phyloP scores from a whole-genome alignment of 2,797 vertebrate genomes.

The Lithobates sylvaticus region DNA sequence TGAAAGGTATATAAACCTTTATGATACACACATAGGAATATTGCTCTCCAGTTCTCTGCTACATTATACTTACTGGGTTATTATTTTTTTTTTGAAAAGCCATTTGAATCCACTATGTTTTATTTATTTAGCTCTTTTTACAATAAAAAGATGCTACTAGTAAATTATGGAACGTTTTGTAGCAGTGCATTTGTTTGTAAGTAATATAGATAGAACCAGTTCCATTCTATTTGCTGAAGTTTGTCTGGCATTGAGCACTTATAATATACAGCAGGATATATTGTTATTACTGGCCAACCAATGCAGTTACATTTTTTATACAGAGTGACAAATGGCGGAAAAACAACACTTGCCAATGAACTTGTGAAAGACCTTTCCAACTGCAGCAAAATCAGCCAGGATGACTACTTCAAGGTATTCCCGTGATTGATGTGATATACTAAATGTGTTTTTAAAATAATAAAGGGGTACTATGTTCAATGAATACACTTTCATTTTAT shows the following conservation, averaged over 20 bases:
- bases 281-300: background rate
- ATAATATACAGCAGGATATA: background rate
- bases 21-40: no score
- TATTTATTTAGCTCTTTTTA: background rate
- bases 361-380: slow-evolving; percentile 83
- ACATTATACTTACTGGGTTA: no score
- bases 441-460: background rate
- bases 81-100: background rate
- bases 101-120: background rate
- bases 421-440: background rate
- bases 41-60: background rate
- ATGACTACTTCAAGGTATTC: slow-evolving; percentile 92
- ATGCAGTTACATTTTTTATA: background rate
- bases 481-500: no score
- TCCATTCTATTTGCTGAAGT: background rate
- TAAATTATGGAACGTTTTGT: no score
- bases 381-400: slow-evolving; percentile 88
- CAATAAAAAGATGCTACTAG: no score
- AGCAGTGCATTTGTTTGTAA: no score
- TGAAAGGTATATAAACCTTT: background rate
- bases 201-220: no score
- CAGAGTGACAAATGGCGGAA: slow-evolving; percentile 91
- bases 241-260: background rate
- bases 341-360: slow-evolving; percentile 85
- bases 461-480: no score